Percentiles rank a stretch among this genome's conserved stretches.
phyloP scores from a whole-genome alignment of 2,888 invertebrate species.

The Sylvicola cinctus region DNA sequence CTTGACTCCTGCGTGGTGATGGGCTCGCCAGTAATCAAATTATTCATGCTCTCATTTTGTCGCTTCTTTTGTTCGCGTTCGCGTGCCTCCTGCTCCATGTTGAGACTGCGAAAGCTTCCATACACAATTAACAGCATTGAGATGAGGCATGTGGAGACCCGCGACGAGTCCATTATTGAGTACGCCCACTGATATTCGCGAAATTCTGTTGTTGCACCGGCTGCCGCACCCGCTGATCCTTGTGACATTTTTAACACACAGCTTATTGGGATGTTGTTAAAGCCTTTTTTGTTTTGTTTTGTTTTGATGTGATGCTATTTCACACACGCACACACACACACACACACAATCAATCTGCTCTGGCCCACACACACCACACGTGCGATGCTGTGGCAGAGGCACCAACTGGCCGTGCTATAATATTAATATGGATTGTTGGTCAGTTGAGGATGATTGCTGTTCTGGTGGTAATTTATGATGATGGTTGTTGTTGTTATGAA shows the following conservation, averaged over 20 bases:
- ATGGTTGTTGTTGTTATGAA: no score
- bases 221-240: slow-evolving; percentile 4
- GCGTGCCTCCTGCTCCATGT: slow-evolving; percentile 87
- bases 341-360: no score
- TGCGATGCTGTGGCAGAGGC: no score
- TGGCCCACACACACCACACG: no score
- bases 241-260: slow-evolving; percentile 6
- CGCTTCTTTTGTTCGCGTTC: slow-evolving; percentile 59
- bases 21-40: slow-evolving; percentile 24
- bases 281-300: no score
- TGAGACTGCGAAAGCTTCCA: slow-evolving; percentile 89
- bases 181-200: slow-evolving; percentile 71
- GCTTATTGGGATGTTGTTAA: no score
- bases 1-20: slow-evolving; percentile 27
- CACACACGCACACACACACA: no score
- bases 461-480: no score
- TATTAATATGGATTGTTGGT: no score
- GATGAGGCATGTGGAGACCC: slow-evolving; percentile 91
- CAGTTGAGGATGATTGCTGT: no score
- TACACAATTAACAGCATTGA: slow-evolving; percentile 94
- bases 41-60: slow-evolving; percentile 34
- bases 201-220: slow-evolving; percentile 20
- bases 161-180: slow-evolving; percentile 91
- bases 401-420: no score
- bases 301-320: no score